Percentiles rank a stretch among this genome's conserved stretches.
phyloP scores from a whole-genome alignment of 2,888 invertebrate species.

The Margaritifera margaritifera region DNA sequence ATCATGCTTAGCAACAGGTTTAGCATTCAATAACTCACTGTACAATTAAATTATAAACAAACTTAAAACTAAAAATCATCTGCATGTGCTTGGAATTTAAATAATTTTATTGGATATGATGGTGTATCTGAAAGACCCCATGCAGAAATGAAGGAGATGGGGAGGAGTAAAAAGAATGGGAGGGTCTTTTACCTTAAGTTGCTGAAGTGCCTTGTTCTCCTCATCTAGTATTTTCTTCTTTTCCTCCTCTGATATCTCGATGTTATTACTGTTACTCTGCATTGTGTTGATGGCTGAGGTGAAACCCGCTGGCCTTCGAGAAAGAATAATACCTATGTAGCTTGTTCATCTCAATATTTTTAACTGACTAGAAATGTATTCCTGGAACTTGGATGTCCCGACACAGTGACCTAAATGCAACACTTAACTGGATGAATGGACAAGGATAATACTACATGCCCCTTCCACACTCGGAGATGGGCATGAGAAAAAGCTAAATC shows the following conservation, averaged over 20 bases:
- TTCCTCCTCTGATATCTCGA: conserved; percentile 86
- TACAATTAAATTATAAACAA: too few relatives aligned
- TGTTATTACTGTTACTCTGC: conserved; percentile 76
- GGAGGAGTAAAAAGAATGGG: not conserved
- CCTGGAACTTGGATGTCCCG: not conserved
- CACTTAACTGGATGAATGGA: too few relatives aligned
- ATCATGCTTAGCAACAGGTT: too few relatives aligned
- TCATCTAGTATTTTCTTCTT: conserved; percentile 92
- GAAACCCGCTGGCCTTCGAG: conserved; percentile 64
- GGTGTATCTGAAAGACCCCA: not conserved
- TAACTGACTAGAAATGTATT: too few relatives aligned
- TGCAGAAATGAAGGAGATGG: not conserved
- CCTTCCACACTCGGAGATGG: too few relatives aligned
- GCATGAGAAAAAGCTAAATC: too few relatives aligned
- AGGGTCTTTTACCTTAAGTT: conserved; percentile 83
- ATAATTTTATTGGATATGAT: not conserved
- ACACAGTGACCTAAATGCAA: not conserved
- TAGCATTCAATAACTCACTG: too few relatives aligned
- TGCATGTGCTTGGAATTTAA: not conserved
- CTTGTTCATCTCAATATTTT: too few relatives aligned
- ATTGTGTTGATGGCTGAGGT: conserved; percentile 66
- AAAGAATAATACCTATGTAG: conserved; percentile 1
- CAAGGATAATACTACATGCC: too few relatives aligned
- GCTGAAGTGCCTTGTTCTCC: conserved; percentile 96
- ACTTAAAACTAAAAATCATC: too few relatives aligned